Percentiles rank a stretch among this genome's conserved stretches.
Conservation (phyloP, 1,140 invertebrate genomes). For the Diabrotica undecimpunctata region DNA sequence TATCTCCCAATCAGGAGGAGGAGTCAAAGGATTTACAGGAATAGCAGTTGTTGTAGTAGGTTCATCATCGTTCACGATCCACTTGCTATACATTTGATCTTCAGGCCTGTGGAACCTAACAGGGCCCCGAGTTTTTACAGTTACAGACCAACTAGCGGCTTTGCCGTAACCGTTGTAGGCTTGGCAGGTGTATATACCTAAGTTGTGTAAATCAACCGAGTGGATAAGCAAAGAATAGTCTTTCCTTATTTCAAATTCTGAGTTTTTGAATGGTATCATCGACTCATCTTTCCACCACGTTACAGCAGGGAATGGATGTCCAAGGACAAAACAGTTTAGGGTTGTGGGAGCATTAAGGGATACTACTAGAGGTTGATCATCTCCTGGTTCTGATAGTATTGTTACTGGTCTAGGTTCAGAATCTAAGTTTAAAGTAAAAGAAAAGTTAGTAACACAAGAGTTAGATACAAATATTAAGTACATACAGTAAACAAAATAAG, state of each 20-base stretch:
- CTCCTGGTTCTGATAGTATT: conserved; percentile 45
- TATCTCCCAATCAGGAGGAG: not conserved
- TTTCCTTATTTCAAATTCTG: conserved; percentile 67
- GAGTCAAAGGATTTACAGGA: conserved; percentile 5
- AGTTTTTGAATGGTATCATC: conserved; percentile 64
- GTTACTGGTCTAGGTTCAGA: conserved; percentile 50
- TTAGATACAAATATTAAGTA: not conserved
- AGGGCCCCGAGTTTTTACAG: conserved; percentile 66
- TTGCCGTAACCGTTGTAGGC: conserved; percentile 76
- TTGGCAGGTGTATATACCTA: conserved; percentile 85
- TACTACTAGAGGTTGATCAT: conserved; percentile 53
- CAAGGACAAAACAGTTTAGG: conserved; percentile 78
- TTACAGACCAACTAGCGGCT: conserved; percentile 70
- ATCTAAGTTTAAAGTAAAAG: conserved; percentile 45
- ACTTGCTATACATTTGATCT: conserved; percentile 54
- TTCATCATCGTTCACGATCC: conserved; percentile 49
- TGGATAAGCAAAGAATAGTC: conserved; percentile 73
- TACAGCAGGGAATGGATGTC: conserved; percentile 74
- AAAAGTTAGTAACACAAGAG: conserved; percentile 13
- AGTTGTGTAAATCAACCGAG: conserved; percentile 63
- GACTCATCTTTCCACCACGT: conserved; percentile 81
- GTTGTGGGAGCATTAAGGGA: conserved; percentile 65
- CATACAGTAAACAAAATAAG: too few relatives aligned
- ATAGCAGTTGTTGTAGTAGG: conserved; percentile 10
- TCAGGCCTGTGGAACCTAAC: conserved; percentile 50